These are phyloP conservation scores for Venusia cambrica DNA, from an alignment of 2,888 invertebrate genomes.

Conservation along the genomic window DNA sequence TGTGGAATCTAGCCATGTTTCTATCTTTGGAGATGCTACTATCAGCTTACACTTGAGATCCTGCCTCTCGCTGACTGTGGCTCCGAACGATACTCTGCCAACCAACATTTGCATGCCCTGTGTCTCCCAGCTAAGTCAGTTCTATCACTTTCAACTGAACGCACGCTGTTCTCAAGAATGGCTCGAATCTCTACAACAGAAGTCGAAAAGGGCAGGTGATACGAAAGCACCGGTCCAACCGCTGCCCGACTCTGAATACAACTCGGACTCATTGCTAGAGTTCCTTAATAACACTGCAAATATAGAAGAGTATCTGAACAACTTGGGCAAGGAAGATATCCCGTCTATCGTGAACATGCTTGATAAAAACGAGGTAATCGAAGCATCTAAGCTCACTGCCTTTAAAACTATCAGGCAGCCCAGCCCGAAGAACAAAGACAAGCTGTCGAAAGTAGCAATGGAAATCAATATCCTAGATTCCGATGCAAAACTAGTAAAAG, in stretches of 20 bases:
- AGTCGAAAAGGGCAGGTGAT: slow-evolving; percentile 51
- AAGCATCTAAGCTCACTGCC: slow-evolving; percentile 38
- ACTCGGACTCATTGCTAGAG: slow-evolving; percentile 71
- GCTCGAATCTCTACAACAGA: slow-evolving; percentile 61
- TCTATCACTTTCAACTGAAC: slow-evolving; percentile 70
- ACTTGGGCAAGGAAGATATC: slow-evolving; percentile 71
- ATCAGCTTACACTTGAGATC: slow-evolving; percentile 64
- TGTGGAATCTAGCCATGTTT: slow-evolving; percentile 55
- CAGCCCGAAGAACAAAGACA: slow-evolving; percentile 60
- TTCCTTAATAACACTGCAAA: slow-evolving; percentile 73
- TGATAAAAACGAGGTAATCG: slow-evolving; percentile 56
- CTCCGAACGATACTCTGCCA: slow-evolving; percentile 56
- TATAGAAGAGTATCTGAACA: slow-evolving; percentile 69
- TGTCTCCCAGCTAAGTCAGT: slow-evolving; percentile 60
- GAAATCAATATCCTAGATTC: slow-evolving; percentile 67
- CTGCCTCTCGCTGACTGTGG: slow-evolving; percentile 57
- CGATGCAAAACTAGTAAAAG: slow-evolving; percentile 62
- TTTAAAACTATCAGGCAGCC: slow-evolving; percentile 46
- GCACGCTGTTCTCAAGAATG: slow-evolving; percentile 72
- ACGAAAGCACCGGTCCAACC: slow-evolving; percentile 63
- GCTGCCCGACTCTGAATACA: slow-evolving; percentile 71
- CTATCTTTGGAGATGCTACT: slow-evolving; percentile 59
- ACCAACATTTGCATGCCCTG: slow-evolving; percentile 63
- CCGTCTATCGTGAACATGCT: slow-evolving; percentile 69
- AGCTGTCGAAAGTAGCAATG: slow-evolving; percentile 51